Evolutionary conservation across 2,797 vertebrate species (phyloP).

Genomic region (Acanthurus leucopareius): DNA sequence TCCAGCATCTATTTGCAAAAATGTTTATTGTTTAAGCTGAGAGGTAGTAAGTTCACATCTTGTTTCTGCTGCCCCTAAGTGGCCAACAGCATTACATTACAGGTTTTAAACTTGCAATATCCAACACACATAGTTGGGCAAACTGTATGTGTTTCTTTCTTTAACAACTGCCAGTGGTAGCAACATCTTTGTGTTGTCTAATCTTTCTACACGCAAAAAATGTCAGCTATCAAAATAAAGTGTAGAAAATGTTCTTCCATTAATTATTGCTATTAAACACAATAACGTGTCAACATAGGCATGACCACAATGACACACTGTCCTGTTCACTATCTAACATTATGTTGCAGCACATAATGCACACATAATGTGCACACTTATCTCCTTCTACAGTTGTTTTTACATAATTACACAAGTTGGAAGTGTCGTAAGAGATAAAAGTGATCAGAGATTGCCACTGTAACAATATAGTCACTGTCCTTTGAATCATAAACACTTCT

Average conservation of each 20-base stretch:
- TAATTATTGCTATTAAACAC: background rate
- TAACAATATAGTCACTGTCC: background rate
- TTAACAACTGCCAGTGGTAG: background rate
- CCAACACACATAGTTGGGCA: too few relatives aligned
- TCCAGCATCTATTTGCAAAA: too few relatives aligned
- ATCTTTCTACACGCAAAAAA: background rate
- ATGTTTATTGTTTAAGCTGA: too few relatives aligned
- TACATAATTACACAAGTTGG: background rate
- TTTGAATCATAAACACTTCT: background rate
- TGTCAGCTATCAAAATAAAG: background rate
- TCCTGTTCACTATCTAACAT: background rate
- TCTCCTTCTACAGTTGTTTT: background rate
- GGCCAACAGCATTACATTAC: too few relatives aligned
- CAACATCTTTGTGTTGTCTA: too few relatives aligned
- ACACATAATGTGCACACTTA: background rate
- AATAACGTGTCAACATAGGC: background rate
- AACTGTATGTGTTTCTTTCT: background rate
- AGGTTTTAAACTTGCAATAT: background rate
- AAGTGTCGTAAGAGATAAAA: background rate
- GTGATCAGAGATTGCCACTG: background rate
- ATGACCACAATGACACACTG: background rate
- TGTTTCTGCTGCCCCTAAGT: background rate
- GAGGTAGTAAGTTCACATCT: too few relatives aligned
- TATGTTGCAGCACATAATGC: background rate
- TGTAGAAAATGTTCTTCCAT: too few relatives aligned